These are phyloP conservation scores for Acanthosepion pharaonis DNA, from an alignment of 2,888 invertebrate genomes.

Conservation along the genomic window DNA sequence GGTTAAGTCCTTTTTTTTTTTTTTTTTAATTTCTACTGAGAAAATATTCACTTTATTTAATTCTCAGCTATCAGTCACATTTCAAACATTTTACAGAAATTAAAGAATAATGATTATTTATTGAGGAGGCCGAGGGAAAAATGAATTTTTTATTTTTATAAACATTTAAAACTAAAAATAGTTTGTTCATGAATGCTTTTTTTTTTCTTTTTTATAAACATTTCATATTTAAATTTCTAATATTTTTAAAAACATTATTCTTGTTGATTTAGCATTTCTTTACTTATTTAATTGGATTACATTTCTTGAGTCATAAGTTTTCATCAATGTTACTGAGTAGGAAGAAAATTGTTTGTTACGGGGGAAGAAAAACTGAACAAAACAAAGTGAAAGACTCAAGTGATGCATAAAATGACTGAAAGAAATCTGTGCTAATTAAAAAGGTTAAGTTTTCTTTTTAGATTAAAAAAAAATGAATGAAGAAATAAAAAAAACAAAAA, in stretches of 20 bases:
- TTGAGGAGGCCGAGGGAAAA: no score
- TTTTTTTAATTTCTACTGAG: no score
- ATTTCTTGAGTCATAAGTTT: neutral
- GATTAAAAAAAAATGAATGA: no score
- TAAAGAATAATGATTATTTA: no score
- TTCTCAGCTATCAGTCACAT: no score
- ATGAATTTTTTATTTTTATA: no score
- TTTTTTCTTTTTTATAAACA: neutral
- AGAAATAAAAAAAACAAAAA: no score
- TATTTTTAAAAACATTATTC: neutral
- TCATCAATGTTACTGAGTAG: neutral
- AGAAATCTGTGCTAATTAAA: neutral
- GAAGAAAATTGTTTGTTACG: neutral
- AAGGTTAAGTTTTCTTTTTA: no score
- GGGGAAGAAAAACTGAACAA: neutral
- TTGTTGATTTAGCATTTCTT: neutral
- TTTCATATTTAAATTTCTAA: neutral
- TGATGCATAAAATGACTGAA: neutral
- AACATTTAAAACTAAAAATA: neutral
- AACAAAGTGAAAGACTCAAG: neutral
- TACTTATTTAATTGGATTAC: neutral
- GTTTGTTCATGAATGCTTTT: neutral
- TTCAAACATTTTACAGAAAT: no score
- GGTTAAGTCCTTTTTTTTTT: no score
- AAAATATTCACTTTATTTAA: no score